A percentile compares a stretch with the other conserved stretches of the same genome.
These are phyloP conservation scores for Edolisoma coerulescens DNA, from an alignment of 2,113 vertebrate genomes.

Conservation along the genomic window DNA sequence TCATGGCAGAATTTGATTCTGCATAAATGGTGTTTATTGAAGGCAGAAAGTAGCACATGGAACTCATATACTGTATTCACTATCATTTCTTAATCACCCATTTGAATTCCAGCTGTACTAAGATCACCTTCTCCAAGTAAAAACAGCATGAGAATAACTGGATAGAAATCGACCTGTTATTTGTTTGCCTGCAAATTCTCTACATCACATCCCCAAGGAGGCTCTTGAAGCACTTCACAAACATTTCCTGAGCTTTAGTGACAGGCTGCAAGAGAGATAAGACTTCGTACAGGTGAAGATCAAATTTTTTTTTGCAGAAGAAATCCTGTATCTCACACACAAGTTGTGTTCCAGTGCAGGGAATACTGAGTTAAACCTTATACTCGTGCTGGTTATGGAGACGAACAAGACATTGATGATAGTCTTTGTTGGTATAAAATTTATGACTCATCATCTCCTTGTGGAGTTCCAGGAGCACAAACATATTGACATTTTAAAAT, in stretches of 20 bases:
- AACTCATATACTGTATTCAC: background rate
- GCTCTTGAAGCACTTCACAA: background rate
- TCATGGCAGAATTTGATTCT: background rate
- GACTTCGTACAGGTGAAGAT: background rate
- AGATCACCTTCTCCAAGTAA: background rate
- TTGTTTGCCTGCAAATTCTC: background rate
- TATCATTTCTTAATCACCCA: background rate
- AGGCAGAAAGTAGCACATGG: background rate
- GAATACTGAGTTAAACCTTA: background rate
- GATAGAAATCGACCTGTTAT: background rate
- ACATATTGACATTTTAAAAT: constrained; percentile 35
- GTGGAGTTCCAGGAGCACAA: background rate
- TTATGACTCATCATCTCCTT: background rate
- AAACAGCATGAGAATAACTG: background rate
- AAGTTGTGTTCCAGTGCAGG: background rate
- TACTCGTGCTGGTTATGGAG: background rate
- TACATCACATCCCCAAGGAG: background rate
- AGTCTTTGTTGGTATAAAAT: background rate
- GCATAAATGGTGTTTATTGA: background rate
- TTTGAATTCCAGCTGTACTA: background rate
- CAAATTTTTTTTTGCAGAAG: background rate
- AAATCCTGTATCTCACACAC: background rate
- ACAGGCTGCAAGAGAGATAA: background rate
- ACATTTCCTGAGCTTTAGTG: background rate
- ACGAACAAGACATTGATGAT: background rate